Evolutionary conservation across 1,140 invertebrate species (phyloP).

Genomic region (Neocloeon triangulifer): DNA sequence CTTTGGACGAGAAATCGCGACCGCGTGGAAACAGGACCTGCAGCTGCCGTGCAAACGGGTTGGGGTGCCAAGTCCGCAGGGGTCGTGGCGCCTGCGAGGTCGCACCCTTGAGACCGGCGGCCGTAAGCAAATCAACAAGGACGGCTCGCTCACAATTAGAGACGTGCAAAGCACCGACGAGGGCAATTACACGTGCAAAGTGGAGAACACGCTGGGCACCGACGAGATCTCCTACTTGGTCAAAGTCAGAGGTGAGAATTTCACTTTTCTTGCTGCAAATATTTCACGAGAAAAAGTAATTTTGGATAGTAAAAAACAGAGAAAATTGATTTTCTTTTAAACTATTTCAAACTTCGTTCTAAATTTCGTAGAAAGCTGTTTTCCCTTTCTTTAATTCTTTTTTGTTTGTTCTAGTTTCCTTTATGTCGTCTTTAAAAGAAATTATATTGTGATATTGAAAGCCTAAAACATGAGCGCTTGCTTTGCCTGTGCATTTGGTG

Average conservation of each 20-base stretch:
- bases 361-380: too few relatives aligned
- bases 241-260: conserved; percentile 31
- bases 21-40: conserved; percentile 66
- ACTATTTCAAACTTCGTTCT: too few relatives aligned
- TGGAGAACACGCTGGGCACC: conserved; percentile 59
- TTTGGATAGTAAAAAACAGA: conserved; percentile 4
- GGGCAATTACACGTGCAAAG: conserved; percentile 76
- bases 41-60: conserved; percentile 56
- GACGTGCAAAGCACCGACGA: conserved; percentile 52
- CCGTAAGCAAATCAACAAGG: conserved; percentile 11
- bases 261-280: too few relatives aligned
- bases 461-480: too few relatives aligned
- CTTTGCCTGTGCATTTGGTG: too few relatives aligned
- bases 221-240: conserved; percentile 61
- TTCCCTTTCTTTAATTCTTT: too few relatives aligned
- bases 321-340: neutral
- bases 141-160: conserved; percentile 44
- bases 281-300: too few relatives aligned
- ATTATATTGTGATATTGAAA: too few relatives aligned
- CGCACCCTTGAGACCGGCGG: conserved; percentile 27
- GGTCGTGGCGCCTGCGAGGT: conserved; percentile 51
- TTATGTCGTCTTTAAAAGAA: too few relatives aligned
- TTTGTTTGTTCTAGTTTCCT: too few relatives aligned
- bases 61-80: conserved; percentile 44
- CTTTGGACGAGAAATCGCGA: conserved; percentile 50